These are phyloP conservation scores for Camelus bactrianus DNA, from an alignment of 2,113 vertebrate species.

Conservation along the genomic window DNA sequence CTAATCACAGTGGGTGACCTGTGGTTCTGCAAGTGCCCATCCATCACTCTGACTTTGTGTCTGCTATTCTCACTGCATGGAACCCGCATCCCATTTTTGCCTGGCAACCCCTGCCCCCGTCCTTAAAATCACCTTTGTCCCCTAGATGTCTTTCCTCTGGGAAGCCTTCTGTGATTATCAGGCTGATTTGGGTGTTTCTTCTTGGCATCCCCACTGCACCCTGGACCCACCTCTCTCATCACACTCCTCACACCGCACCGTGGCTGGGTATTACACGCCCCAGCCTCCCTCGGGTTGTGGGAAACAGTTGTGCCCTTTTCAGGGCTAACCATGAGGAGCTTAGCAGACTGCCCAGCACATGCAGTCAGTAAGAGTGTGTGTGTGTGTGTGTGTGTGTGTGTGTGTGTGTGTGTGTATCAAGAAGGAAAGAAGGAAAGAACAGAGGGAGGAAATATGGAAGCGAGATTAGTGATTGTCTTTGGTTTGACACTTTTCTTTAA, in stretches of 20 bases:
- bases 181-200: not conserved
- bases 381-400: not conserved
- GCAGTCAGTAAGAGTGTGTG: not conserved
- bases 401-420: not conserved
- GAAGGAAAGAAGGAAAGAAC: not conserved
- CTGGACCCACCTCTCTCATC: not conserved
- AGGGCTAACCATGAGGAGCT: not conserved
- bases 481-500: not conserved
- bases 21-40: not conserved
- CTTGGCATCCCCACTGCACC: not conserved
- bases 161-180: not conserved
- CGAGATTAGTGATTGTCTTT: not conserved
- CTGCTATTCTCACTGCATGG: not conserved
- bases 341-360: not conserved
- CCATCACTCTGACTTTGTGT: not conserved
- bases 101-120: not conserved
- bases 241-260: not conserved
- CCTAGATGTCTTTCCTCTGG: not conserved
- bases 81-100: not conserved
- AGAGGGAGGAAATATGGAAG: not conserved
- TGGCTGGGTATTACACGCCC: not conserved
- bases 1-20: not conserved
- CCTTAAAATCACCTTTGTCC: not conserved
- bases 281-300: not conserved
- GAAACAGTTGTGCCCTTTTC: not conserved